Conservation (phyloP, 2,113 vertebrate species). For the Caloenas nicobarica region DNA sequence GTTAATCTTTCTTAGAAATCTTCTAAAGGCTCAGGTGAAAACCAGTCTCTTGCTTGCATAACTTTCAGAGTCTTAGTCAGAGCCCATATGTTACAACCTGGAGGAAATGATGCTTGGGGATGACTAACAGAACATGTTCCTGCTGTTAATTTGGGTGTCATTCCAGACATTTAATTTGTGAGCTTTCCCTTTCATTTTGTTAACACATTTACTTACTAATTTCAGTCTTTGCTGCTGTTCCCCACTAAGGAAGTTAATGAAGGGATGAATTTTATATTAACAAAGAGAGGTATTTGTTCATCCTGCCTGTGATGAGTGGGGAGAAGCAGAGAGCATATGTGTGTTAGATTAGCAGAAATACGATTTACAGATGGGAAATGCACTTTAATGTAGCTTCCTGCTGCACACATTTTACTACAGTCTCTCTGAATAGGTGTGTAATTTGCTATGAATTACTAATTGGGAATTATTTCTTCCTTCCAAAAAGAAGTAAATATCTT, state of each 20-base stretch:
- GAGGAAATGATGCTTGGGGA: conserved; percentile 29
- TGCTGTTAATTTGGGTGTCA: conserved; percentile 42
- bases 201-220: conserved; percentile 1
- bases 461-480: neutral
- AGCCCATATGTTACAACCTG: conserved; percentile 52
- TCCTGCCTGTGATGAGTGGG: neutral
- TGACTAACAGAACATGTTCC: conserved; percentile 53
- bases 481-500: neutral
- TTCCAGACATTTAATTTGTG: conserved; percentile 8
- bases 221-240: neutral
- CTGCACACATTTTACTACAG: neutral
- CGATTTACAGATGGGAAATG: neutral
- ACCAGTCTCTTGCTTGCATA: neutral
- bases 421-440: neutral
- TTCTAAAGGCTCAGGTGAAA: neutral
- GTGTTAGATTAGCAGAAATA: neutral
- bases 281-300: neutral
- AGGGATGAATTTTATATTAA: neutral
- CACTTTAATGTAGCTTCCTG: neutral
- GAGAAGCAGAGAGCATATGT: neutral
- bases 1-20: neutral
- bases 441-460: neutral
- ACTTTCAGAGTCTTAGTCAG: conserved; percentile 31
- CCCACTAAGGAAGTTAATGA: neutral
- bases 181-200: conserved; percentile 19